These are phyloP conservation scores for Calliphora vomitoria DNA, from an alignment of 2,888 invertebrate genomes.

Conservation along the genomic window DNA sequence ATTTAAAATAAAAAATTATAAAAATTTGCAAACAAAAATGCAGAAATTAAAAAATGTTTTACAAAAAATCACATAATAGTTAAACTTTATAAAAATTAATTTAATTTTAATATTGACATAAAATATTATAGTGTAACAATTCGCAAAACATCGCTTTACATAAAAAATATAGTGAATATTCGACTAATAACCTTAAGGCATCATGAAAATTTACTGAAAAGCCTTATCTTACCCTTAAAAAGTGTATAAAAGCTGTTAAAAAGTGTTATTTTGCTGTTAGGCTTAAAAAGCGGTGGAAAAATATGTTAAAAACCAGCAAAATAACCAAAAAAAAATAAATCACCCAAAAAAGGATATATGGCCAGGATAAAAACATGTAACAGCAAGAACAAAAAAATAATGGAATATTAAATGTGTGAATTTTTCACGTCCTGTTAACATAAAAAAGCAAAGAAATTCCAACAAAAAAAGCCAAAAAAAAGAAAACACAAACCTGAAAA, in stretches of 20 bases:
- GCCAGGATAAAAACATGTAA: not conserved
- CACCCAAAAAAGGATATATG: constrained; percentile 1
- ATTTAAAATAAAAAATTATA: constrained; percentile 9
- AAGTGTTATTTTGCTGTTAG: too few relatives aligned
- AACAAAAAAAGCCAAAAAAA: not conserved
- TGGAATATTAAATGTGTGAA: not conserved
- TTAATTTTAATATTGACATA: not conserved
- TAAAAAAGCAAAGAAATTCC: not conserved
- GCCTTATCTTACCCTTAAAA: too few relatives aligned
- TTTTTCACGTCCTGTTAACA: not conserved
- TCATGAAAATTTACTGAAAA: too few relatives aligned
- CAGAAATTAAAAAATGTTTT: not conserved
- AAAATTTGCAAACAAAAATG: not conserved
- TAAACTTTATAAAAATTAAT: not conserved
- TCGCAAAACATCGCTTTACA: too few relatives aligned
- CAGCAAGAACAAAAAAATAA: not conserved
- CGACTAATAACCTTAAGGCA: too few relatives aligned
- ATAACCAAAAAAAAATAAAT: not conserved
- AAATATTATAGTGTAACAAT: not conserved
- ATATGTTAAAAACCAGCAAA: not conserved
- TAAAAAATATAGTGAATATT: too few relatives aligned
- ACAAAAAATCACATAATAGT: too few relatives aligned
- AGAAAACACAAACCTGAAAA: not conserved
- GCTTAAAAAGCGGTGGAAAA: too few relatives aligned
- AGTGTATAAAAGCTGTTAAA: too few relatives aligned